Evolutionary conservation across 1,140 invertebrate genomes (phyloP).

Genomic region (Aplysia californica): DNA sequence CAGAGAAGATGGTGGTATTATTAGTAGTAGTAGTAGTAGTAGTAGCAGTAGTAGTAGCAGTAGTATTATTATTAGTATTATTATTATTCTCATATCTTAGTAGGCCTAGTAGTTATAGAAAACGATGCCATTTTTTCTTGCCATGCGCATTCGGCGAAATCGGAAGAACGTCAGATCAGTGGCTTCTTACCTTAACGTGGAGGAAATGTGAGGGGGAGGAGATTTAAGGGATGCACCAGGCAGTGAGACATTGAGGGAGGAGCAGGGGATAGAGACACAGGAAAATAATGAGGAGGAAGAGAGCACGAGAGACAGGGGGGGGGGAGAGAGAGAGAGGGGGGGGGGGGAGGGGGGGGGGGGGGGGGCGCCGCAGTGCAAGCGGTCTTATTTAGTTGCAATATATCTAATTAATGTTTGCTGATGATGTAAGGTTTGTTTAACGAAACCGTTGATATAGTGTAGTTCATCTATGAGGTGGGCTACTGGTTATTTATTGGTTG

Average conservation of each 20-base stretch:
- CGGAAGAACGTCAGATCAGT: background rate
- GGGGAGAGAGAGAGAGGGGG: constrained; percentile 14
- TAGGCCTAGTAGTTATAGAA: too few relatives aligned
- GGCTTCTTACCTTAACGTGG: background rate
- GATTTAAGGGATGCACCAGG: background rate
- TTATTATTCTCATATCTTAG: too few relatives aligned
- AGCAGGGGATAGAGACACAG: background rate
- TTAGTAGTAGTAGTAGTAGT: too few relatives aligned
- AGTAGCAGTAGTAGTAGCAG: too few relatives aligned
- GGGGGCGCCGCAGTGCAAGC: background rate
- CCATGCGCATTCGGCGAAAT: background rate
- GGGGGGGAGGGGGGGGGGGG: background rate
- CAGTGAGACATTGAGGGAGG: background rate
- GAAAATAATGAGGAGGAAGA: background rate
- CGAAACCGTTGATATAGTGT: too few relatives aligned
- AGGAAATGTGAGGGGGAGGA: background rate
- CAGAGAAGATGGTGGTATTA: too few relatives aligned
- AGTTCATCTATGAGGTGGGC: too few relatives aligned
- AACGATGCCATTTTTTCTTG: too few relatives aligned
- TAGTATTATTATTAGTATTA: too few relatives aligned
- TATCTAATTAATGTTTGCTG: too few relatives aligned
- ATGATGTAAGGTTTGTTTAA: background rate
- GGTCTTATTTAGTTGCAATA: too few relatives aligned
- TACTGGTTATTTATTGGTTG: too few relatives aligned
- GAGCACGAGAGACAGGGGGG: background rate